Evolutionary conservation across 2,797 vertebrate species (phyloP), one percentile per base, ranked within the genome.

Genomic region (Cyprinodon diabolis): DNA sequence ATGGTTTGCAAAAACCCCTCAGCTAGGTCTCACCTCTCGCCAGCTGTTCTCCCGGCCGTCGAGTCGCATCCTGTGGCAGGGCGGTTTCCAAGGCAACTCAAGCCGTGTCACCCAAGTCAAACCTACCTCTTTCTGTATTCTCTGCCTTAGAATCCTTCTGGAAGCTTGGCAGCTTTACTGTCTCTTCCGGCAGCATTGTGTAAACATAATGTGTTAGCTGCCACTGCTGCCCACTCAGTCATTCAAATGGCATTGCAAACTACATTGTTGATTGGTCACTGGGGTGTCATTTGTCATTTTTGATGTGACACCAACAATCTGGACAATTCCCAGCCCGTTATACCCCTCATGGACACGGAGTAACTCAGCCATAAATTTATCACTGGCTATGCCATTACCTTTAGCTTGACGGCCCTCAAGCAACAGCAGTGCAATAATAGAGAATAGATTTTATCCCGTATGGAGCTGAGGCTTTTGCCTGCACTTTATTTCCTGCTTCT

Each of bases 401-500:
- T 88, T 83, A 84, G 89, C 89, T 83, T 91, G 88, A 93, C 84
- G 90, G 91, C 89, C 93, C 90, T 91, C 91, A 77, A 94, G 92
- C 92, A 88, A 89, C 71, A 68, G 83, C 88, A 90, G 90, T 79
- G 91, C 92, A 93, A 94, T 94, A 94, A 94, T 92, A 91, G 87
- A 93, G 92, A 94, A 94, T 92, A 92, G 93, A 94, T 95, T 93
- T 92, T 92, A 93, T 95, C 93, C 91, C 91, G 74, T 90, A 87
- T 86, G 87, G 91, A 91, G 86, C 80, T 13, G 30, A 85, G 87
- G 88, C 89, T 87, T 90, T 91, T 57, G 83, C 86, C 85, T 84
- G 87, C 82, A 90, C 90, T 93, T 93, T 94, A 93, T 93, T 93
- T 93, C 89, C 84, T 88, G 83, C 86, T 87, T 80, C 86, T 85